A percentile compares a stretch with the other conserved stretches of the same genome.
Conservation (phyloP, 2,113 vertebrate species). For the Neomonachus schauinslandi region DNA sequence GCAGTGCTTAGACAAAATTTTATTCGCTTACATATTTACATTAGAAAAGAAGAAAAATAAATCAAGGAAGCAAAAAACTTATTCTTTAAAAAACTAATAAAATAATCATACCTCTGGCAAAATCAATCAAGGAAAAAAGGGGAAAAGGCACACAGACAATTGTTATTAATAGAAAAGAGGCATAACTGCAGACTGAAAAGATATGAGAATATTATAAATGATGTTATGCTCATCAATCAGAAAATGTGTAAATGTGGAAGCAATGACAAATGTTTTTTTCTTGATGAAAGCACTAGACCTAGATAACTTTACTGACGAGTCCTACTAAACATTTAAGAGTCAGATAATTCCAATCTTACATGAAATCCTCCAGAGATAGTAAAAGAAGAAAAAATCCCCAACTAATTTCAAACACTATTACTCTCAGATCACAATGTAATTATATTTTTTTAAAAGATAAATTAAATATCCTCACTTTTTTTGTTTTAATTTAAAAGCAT, state of each 20-base stretch:
- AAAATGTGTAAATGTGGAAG: background rate
- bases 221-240: background rate
- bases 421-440: background rate
- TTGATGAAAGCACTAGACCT: background rate
- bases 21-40: background rate
- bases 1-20: background rate
- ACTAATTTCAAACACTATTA: conserved; percentile 38
- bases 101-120: background rate
- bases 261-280: background rate
- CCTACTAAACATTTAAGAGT: conserved; percentile 12
- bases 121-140: background rate
- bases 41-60: background rate
- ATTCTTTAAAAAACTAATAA: conserved; percentile 11
- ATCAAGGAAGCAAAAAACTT: background rate
- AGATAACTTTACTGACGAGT: background rate
- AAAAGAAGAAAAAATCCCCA: background rate
- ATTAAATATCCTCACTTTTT: background rate
- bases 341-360: background rate
- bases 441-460: background rate
- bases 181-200: background rate
- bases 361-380: background rate
- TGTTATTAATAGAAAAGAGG: background rate
- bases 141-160: background rate
- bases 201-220: background rate
- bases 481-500: background rate